These are phyloP conservation scores for Yoshiicerus persimilis DNA, from an alignment of 1,140 invertebrate genomes.

Conservation along the genomic window DNA sequence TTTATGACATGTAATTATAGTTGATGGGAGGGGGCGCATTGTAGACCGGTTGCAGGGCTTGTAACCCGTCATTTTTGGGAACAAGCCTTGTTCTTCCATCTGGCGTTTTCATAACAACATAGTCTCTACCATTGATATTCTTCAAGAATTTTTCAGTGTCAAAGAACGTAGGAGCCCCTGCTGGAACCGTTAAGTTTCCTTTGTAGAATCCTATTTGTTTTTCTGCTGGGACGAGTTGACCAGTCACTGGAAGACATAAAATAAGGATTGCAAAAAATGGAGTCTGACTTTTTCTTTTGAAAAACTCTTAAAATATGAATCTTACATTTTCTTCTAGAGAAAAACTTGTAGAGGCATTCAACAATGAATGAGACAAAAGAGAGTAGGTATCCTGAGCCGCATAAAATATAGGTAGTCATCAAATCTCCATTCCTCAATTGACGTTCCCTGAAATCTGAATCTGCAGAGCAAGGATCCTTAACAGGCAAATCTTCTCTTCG, in stretches of 20 bases:
- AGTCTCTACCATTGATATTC: constrained; percentile 49
- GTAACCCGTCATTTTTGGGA: constrained; percentile 46
- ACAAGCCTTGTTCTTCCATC: constrained; percentile 48
- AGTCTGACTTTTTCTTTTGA: background rate
- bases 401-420: constrained; percentile 70
- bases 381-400: constrained; percentile 60
- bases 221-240: constrained; percentile 41
- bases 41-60: constrained; percentile 48
- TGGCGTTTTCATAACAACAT: constrained; percentile 49
- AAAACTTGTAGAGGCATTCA: constrained; percentile 58
- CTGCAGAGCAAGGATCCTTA: constrained; percentile 73
- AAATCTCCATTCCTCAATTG: constrained; percentile 69
- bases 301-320: background rate
- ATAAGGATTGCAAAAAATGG: background rate
- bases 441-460: constrained; percentile 75
- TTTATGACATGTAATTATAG: constrained; percentile 48
- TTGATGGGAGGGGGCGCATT: constrained; percentile 46
- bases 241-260: constrained; percentile 28
- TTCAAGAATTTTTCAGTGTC: constrained; percentile 50
- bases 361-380: constrained; percentile 61
- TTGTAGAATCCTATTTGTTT: constrained; percentile 47
- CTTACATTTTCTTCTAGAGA: constrained; percentile 39
- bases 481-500: constrained; percentile 63
- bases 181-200: constrained; percentile 44
- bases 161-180: constrained; percentile 46